Base-by-base conservation (phyloP, 2,888 invertebrate species). In the Drosophila eohydei region DNA sequence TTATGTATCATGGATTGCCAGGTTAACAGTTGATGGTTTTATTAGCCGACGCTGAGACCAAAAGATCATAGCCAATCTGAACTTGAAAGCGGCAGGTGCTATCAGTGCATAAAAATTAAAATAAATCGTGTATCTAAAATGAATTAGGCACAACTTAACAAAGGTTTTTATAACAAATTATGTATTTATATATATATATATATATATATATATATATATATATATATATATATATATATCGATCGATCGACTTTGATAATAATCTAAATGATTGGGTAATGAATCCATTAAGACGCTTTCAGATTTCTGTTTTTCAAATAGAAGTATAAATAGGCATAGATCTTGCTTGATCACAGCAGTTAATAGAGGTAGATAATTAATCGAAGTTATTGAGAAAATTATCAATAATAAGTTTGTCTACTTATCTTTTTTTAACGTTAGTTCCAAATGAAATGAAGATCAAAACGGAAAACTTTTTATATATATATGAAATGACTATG, bases 1-100 rank as follows among this genome's bases (percentile, higher is more conserved):
- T 82, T 74, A 83, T 78, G 74, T 71, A 80, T 80, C 83, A 83
- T 82, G 78, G 85, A 82, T 82, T 78, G 80, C 55, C 71, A 59
- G 79, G 74, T 59, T 62, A 68, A 61, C 73, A 70, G 65, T 81
- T 84, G 85, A 84, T 81, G 84, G 84, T 76, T 84, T 84, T 73
- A 84, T 87, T 83, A 81, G 26, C 54, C 28, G 40, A 46, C 38
- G 16, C 44, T 14, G 40, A 30, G 36, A 48, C 34, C 54, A 26
- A 48, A 32, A 64, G 63, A 62, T 66, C 58, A 74, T 70, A 61
- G 61, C 34, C 38, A 28, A 32, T 9, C 11, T 30, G 26, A 44
- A 32, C 34, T 54, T 30, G 9, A 9, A 26, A 54, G 40, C n/a
- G 34, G 36, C 70, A 74, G 79, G 64, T 77, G 79, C 51, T 56